These are phyloP conservation scores for Papilio polyxenes DNA, from an alignment of 1,140 invertebrate genomes.

Conservation along the genomic window DNA sequence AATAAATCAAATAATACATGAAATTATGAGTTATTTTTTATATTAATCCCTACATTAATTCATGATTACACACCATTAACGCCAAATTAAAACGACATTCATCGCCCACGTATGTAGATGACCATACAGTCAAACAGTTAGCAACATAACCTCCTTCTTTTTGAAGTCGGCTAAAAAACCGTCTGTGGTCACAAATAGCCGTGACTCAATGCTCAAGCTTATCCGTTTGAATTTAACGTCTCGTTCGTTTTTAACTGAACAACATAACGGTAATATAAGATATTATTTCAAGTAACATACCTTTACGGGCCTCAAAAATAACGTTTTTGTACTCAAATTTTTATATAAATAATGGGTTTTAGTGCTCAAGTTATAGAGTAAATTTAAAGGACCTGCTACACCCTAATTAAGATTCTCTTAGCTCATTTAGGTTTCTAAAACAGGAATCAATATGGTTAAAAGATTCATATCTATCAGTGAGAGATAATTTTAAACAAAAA, in stretches of 20 bases:
- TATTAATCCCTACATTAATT: too few relatives aligned
- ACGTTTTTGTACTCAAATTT: not conserved
- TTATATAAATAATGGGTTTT: not conserved
- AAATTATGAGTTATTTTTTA: too few relatives aligned
- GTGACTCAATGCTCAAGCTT: slow-evolving; percentile 65
- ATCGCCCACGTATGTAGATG: slow-evolving; percentile 52
- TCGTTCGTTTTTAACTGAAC: not conserved
- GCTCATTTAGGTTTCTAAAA: too few relatives aligned
- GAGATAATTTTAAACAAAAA: not conserved
- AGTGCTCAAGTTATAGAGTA: too few relatives aligned
- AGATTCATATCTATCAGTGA: not conserved
- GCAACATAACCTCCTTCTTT: too few relatives aligned
- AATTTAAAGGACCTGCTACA: too few relatives aligned
- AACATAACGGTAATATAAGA: not conserved
- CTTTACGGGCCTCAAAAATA: not conserved
- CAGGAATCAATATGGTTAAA: too few relatives aligned
- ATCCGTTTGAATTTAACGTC: slow-evolving; percentile 35
- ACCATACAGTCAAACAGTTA: slow-evolving; percentile 50
- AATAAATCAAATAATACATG: too few relatives aligned
- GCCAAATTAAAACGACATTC: slow-evolving; percentile 58
- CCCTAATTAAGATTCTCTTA: not conserved
- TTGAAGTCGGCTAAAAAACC: too few relatives aligned
- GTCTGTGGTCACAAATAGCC: slow-evolving; percentile 66
- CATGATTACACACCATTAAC: too few relatives aligned
- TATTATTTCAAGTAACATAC: not conserved